A percentile compares a stretch with the other conserved stretches of the same genome.
These are phyloP conservation scores for Papilio elwesi DNA, from an alignment of 2,888 invertebrate genomes.

Conservation along the genomic window DNA sequence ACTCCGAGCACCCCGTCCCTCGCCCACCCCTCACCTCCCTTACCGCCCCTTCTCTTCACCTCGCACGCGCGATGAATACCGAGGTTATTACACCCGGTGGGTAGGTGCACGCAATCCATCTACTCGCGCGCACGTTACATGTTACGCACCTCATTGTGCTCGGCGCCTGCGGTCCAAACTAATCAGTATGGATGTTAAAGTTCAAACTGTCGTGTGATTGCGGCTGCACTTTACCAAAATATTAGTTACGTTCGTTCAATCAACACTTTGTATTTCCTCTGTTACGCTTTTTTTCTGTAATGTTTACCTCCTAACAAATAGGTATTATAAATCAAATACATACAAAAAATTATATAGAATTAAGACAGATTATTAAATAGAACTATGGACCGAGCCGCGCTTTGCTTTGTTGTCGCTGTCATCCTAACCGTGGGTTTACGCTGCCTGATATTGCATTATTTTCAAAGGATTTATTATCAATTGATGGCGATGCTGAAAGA, in stretches of 20 bases:
- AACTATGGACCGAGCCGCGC: no score
- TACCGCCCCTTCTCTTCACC: slow-evolving; percentile 43
- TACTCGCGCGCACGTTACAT: slow-evolving; percentile 49
- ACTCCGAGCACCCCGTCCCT: slow-evolving; percentile 45
- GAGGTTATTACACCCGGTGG: slow-evolving; percentile 74
- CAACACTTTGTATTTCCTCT: not conserved
- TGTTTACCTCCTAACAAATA: no score
- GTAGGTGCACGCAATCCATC: slow-evolving; percentile 49
- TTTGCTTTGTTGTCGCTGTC: no score
- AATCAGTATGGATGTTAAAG: slow-evolving; percentile 37
- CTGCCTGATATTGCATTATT: no score
- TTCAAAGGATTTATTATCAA: no score
- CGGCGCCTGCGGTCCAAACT: slow-evolving; percentile 41
- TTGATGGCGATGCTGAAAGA: no score
- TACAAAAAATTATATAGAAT: no score
- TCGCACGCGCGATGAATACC: slow-evolving; percentile 56
- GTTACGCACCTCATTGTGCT: slow-evolving; percentile 54
- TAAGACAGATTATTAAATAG: no score
- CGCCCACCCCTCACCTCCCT: slow-evolving; percentile 32
- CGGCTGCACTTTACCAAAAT: not conserved
- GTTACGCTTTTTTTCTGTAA: not conserved
- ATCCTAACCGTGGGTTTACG: no score
- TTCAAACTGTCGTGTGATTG: slow-evolving; percentile 19
- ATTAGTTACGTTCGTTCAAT: slow-evolving; percentile 19
- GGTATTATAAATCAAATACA: no score